Evolutionary conservation across 1,140 invertebrate species (phyloP).

Genomic region (Carposina sasakii): DNA sequence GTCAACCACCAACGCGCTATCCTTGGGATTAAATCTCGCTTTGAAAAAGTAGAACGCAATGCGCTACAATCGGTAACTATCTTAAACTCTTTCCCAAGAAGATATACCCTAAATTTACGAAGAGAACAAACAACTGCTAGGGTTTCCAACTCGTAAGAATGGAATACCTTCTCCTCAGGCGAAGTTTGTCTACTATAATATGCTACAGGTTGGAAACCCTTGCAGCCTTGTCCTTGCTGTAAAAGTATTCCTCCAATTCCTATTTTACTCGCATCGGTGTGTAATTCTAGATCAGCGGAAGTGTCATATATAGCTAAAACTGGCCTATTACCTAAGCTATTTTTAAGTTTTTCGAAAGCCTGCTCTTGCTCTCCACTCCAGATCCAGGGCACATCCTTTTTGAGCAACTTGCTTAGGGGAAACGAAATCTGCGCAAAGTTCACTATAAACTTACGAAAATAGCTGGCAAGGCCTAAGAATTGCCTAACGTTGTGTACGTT

Average conservation of each 20-base stretch:
- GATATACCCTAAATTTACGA: conserved; percentile 39
- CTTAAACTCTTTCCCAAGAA: conserved; percentile 44
- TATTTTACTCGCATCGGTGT: conserved; percentile 23
- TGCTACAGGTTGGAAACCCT: conserved; percentile 21
- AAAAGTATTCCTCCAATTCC: conserved; percentile 37
- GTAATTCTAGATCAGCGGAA: conserved; percentile 32
- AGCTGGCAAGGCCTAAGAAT: conserved; percentile 28
- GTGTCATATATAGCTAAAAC: conserved; percentile 42
- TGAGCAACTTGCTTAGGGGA: conserved; percentile 31
- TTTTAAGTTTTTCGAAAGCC: conserved; percentile 15
- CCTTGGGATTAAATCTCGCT: conserved; percentile 33
- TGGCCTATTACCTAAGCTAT: conserved; percentile 27
- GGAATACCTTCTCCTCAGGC: conserved; percentile 51
- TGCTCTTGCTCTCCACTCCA: conserved; percentile 32
- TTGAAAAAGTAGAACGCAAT: conserved; percentile 30
- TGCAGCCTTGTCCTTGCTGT: conserved; percentile 18
- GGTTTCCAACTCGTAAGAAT: conserved; percentile 61
- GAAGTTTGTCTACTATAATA: conserved; percentile 38
- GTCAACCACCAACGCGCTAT: conserved; percentile 46
- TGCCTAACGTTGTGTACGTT: conserved; percentile 22
- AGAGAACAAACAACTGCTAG: conserved; percentile 34
- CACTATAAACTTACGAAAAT: conserved; percentile 33
- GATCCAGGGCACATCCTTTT: conserved; percentile 27
- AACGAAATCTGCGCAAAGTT: conserved; percentile 29
- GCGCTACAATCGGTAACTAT: conserved; percentile 49